Base-by-base conservation (phyloP, 2,797 vertebrate genomes). In the Melanotaenia trifasciata region DNA sequence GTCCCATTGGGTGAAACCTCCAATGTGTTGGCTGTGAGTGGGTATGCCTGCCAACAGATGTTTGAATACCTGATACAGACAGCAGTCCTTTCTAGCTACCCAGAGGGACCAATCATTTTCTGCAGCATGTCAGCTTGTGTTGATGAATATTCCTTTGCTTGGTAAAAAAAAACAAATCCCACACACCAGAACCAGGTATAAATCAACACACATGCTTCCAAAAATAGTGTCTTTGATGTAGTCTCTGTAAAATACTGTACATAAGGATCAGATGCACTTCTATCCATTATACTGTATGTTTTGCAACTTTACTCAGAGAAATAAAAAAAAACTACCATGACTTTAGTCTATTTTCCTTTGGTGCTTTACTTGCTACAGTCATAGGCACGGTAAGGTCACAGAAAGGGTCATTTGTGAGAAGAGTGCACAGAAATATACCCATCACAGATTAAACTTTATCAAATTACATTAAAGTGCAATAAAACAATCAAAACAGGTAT, bases 101-200 rank as follows among this genome's bases (percentile, higher is more conserved):
- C 92, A 86, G 81, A 84, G 93, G 93, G 90, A 94, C 88, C 90
- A 92, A 93, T 92, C 92, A 92, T 87, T 86, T 87, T 77, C 80
- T 76, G 88, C 87, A 92, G 80, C 79, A 84, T 90, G 88, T 89
- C 89, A 80, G 78, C 70, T 58, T 45, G 74, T 85, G 75, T 72
- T 68, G 63, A 85, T 78, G 79, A 90, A 82, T 80, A 78, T 83
- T 84, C 77, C 74, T 87, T 76, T 51, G 70, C 76, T 67, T 54
- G 57, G 73, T 72, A 66, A 83, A 83, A 76, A 82, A 76, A 84
- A 78, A 81, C 56, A 84, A 72, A 58, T 70, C 84, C 63, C 47
- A 73, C 88, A 60, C 74, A 90, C 78, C 65, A 72, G 67, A 71
- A 57, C 32, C 63, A 84, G 71, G 70, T 84, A 72, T 81, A 81